Base-by-base conservation (phyloP, 1,140 invertebrate species). In the Theocolax elegans region DNA sequence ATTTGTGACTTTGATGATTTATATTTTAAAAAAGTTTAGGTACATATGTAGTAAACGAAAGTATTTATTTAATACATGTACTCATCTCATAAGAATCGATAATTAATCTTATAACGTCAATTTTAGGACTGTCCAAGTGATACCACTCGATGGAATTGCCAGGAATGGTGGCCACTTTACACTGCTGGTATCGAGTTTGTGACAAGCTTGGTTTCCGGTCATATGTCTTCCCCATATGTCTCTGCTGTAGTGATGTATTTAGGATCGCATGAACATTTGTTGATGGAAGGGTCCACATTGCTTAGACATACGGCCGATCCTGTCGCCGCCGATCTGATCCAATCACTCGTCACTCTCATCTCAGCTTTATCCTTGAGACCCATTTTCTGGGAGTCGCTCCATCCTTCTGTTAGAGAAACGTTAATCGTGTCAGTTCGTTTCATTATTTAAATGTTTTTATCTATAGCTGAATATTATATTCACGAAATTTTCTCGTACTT, bases 131-230 rank as follows among this genome's bases (percentile, higher is more conserved):
- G 62, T 29, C 19, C 69, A 15, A 72, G 74, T 15, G 73, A 71
- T 42, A 78, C 75, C 46, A 77, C 72, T 17, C 75, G 76, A 7
- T 85, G 85, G 85, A 78, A 79, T 10, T 86, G 84, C 66, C 82
- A 84, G 49, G 84, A 85, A 44, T 86, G 85, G 85, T 86, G 83
- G 83, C 77, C 80, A 0, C 54, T 86, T 17, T 86, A 86, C 17
- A 83, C 83, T 2, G 74, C 80, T 0, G 83, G 83, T 2, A 64
- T 86, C 2, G 85, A 86, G 64, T 83, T 85, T 53, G 21, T 85
- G 0, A 83, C 74, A 35, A 81, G 83, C 9, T 44, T 86, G 9
- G 75, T 84, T 2, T 81, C 74, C 9, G 80, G 75, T 40, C 78
- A 79, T 58, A 69, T 53, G 7, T 68, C 76, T 1, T 74, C 76